A percentile compares a stretch with the other conserved stretches of the same genome.
Conservation (phyloP, 2,113 vertebrate genomes). For the Vombatus ursinus region DNA sequence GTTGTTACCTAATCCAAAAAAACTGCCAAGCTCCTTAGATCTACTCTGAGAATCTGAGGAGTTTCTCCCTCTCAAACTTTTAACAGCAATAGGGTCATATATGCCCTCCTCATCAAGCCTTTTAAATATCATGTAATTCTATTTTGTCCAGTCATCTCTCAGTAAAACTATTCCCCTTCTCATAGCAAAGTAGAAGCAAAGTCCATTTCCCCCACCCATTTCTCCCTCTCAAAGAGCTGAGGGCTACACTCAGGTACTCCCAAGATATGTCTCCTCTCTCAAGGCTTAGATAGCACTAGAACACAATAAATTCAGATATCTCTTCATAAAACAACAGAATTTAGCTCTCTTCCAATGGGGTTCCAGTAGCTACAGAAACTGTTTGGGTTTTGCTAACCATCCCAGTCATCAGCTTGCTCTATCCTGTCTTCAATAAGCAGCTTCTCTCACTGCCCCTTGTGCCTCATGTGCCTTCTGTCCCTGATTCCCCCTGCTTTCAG, state of each 20-base stretch:
- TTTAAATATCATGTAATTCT: not conserved
- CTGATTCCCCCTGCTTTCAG: not conserved
- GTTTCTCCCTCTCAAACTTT: not conserved
- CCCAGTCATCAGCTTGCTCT: not conserved
- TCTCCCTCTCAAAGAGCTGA: not conserved
- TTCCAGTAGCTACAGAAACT: not conserved
- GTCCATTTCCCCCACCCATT: not conserved
- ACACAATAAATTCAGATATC: not conserved
- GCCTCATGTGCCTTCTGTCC: not conserved
- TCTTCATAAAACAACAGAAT: not conserved
- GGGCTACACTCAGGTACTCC: not conserved
- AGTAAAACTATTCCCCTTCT: not conserved
- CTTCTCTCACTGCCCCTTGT: not conserved
- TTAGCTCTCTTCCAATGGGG: not conserved
- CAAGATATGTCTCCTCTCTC: too few species aligned
- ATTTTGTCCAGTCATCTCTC: not conserved
- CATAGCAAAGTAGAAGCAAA: not conserved
- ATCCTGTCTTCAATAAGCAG: not conserved
- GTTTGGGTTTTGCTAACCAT: too few species aligned
- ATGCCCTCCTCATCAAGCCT: not conserved
- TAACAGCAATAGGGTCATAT: not conserved
- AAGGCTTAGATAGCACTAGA: not conserved
- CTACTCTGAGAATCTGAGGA: not conserved
- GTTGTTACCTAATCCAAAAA: not conserved
- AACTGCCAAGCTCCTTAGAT: not conserved